Percentiles rank a stretch among this genome's conserved stretches.
Conservation (phyloP, 1,140 invertebrate genomes). For the Venustaconcha ellipsiformis region DNA sequence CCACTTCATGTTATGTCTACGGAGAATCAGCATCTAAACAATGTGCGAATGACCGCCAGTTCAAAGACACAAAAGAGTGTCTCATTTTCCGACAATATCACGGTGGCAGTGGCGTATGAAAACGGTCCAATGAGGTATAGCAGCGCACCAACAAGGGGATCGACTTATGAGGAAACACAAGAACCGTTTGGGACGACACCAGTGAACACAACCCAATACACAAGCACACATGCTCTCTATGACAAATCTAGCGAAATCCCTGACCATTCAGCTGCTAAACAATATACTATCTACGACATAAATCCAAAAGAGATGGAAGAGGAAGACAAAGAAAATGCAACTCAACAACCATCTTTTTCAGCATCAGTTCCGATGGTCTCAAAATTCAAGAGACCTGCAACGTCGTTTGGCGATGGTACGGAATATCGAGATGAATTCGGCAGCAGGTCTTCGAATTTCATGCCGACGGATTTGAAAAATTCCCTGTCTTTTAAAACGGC, state of each 20-base stretch:
- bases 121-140: conserved; percentile 38
- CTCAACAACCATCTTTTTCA: background rate
- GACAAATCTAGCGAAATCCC: conserved; percentile 38
- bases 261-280: background rate
- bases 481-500: conserved; percentile 42
- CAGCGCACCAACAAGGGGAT: conserved; percentile 35
- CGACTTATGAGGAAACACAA: conserved; percentile 6
- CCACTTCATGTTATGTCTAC: conserved; percentile 56
- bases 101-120: conserved; percentile 45
- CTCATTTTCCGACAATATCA: conserved; percentile 56
- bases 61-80: conserved; percentile 50
- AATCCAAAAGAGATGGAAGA: conserved; percentile 24
- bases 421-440: conserved; percentile 57
- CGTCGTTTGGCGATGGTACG: conserved; percentile 22
- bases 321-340: conserved; percentile 7
- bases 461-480: conserved; percentile 47
- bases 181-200: conserved; percentile 1
- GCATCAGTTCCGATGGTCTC: background rate
- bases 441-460: conserved; percentile 50
- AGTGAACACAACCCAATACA: conserved; percentile 50
- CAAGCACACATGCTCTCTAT: conserved; percentile 53
- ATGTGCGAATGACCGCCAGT: conserved; percentile 37
- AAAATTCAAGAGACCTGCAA: conserved; percentile 20
- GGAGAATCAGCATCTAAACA: conserved; percentile 59
- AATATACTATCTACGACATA: conserved; percentile 7